phyloP scores from a whole-genome alignment of 1,140 invertebrate species.

The Conus ventricosus region DNA sequence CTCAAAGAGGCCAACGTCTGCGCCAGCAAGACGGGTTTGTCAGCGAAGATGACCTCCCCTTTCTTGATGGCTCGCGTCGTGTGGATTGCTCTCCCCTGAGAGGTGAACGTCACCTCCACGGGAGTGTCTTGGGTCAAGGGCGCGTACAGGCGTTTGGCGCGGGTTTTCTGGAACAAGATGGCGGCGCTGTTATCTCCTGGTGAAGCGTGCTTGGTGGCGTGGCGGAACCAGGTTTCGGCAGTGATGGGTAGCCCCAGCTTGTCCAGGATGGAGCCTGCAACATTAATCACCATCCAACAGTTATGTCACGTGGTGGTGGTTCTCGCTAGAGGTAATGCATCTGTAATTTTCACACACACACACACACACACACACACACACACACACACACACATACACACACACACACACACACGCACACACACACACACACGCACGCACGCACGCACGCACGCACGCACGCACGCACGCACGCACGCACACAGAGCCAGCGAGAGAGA shows the following conservation, averaged over 20 bases:
- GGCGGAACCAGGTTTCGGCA: constrained; percentile 58
- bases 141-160: constrained; percentile 57
- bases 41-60: constrained; percentile 56
- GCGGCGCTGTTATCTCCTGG: constrained; percentile 41
- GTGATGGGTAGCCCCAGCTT: constrained; percentile 55
- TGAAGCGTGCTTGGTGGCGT: constrained; percentile 34
- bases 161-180: constrained; percentile 57
- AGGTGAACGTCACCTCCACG: constrained; percentile 49
- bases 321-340: neutral
- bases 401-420: too few species aligned
- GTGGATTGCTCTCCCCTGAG: constrained; percentile 52
- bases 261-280: constrained; percentile 49
- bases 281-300: too few species aligned
- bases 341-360: neutral
- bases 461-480: too few species aligned
- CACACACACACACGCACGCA: too few species aligned
- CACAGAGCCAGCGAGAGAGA: too few species aligned
- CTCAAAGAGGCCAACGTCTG: constrained; percentile 52
- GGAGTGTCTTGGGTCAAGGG: constrained; percentile 49
- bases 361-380: too few species aligned
- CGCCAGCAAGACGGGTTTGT: constrained; percentile 52
- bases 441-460: too few species aligned
- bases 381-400: neutral
- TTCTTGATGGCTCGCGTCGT: constrained; percentile 42
- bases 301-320: too few species aligned